These are phyloP conservation scores for Liopterus haemorrhoidalis DNA, from an alignment of 2,888 invertebrate species.

Conservation along the genomic window DNA sequence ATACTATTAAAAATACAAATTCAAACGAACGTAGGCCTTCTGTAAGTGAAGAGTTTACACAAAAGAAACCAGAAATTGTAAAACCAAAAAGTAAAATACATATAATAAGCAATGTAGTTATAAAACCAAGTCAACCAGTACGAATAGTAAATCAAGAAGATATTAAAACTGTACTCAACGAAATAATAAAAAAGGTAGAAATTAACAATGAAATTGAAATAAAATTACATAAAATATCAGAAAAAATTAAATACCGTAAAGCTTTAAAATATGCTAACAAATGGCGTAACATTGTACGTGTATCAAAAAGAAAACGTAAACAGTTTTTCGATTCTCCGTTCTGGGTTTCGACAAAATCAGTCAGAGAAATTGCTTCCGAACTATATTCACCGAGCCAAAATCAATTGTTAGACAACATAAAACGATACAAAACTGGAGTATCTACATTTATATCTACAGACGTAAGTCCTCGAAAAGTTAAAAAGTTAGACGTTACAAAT, in stretches of 20 bases:
- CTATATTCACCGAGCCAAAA: conserved; percentile 46
- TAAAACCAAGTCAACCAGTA: too few species aligned
- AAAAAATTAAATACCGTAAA: conserved; percentile 39
- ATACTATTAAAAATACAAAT: conserved; percentile 8
- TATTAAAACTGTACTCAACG: conserved; percentile 39
- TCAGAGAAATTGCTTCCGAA: conserved; percentile 45
- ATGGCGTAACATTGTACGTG: conserved; percentile 46
- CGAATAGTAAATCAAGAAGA: conserved; percentile 34
- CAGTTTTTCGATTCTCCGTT: conserved; percentile 52
- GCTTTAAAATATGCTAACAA: conserved; percentile 44
- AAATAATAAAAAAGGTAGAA: conserved; percentile 41
- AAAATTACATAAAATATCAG: conserved; percentile 43
- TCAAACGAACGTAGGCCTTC: conserved; percentile 4
- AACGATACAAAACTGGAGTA: conserved; percentile 48
- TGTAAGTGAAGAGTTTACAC: conserved; percentile 8
- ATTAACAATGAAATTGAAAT: conserved; percentile 38
- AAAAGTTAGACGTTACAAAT: conserved; percentile 35
- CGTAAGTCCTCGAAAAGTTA: conserved; percentile 23
- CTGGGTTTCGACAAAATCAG: conserved; percentile 47
- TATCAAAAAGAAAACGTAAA: conserved; percentile 47
- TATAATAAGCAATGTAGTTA: too few species aligned
- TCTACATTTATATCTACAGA: conserved; percentile 36
- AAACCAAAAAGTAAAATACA: conserved; percentile 21
- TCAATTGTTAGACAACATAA: conserved; percentile 46
- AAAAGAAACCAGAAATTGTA: conserved; percentile 16